Conservation (phyloP, 1,140 invertebrate genomes). For the Hermatobates lingyangjiaoensis region DNA sequence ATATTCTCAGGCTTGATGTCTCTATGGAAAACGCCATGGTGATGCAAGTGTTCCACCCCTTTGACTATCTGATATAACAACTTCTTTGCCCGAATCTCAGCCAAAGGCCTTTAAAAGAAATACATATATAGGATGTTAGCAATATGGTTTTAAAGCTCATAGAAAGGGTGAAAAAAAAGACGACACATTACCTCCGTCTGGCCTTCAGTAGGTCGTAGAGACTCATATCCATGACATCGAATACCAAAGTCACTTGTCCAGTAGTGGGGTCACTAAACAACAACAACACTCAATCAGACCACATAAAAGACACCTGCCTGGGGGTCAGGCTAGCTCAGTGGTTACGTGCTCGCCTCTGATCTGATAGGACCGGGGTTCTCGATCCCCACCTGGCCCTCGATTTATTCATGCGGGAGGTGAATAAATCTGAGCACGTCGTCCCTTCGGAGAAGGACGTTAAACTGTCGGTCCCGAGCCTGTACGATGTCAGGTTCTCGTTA, state of each 20-base stretch:
- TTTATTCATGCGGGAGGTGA: too few relatives aligned
- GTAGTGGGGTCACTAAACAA: constrained; percentile 26
- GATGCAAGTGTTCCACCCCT: constrained; percentile 34
- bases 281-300: not conserved
- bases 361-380: too few relatives aligned
- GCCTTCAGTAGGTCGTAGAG: constrained; percentile 40
- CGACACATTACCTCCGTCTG: constrained; percentile 24
- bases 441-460: too few relatives aligned
- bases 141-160: too few relatives aligned
- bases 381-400: too few relatives aligned
- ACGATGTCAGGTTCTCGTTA: too few relatives aligned
- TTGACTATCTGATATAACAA: constrained; percentile 37
- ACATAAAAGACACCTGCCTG: not conserved
- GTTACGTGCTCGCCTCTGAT: too few relatives aligned
- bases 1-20: constrained; percentile 56
- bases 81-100: constrained; percentile 25
- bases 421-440: too few relatives aligned
- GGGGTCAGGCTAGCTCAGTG: not conserved
- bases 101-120: constrained; percentile 19
- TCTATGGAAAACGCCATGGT: constrained; percentile 39
- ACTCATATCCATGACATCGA: constrained; percentile 50
- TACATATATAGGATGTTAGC: too few relatives aligned
- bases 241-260: constrained; percentile 36
- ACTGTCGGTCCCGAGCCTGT: too few relatives aligned
- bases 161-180: too few relatives aligned